phyloP scores from a whole-genome alignment of 2,797 vertebrate species.

The Sebastes itinus region DNA sequence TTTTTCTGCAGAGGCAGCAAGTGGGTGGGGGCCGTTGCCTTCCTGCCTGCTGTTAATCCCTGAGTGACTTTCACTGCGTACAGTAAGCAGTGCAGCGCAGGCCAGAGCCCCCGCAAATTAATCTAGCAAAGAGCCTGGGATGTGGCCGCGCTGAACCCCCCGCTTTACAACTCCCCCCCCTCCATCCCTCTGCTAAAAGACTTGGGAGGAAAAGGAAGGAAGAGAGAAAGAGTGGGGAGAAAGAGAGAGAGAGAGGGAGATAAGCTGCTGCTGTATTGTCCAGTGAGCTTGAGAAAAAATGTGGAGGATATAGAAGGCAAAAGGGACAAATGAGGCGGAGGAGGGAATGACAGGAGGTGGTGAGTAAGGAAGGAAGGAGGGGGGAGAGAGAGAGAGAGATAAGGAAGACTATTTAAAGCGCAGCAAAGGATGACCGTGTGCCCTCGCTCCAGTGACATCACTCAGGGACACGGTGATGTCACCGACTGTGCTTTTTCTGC shows the following conservation, averaged over 20 bases:
- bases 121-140: conserved; percentile 83
- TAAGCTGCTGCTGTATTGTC: conserved; percentile 54
- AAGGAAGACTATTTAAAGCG: conserved; percentile 63
- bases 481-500: conserved; percentile 6
- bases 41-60: conserved; percentile 79
- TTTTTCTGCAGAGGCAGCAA: conserved; percentile 83
- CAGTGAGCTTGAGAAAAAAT: conserved; percentile 23
- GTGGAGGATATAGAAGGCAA: conserved; percentile 41
- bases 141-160: conserved; percentile 58
- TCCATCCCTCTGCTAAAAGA: conserved; percentile 27
- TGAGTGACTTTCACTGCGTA: conserved; percentile 85
- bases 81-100: conserved; percentile 72
- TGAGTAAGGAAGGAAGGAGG: conserved; percentile 7
- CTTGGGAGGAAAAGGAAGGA: conserved; percentile 8
- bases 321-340: conserved; percentile 41
- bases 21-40: conserved; percentile 60
- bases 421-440: conserved; percentile 33
- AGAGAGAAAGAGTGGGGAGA: background rate
- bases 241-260: conserved; percentile 8
- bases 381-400: conserved; percentile 6
- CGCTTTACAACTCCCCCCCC: conserved; percentile 24
- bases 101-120: conserved; percentile 78
- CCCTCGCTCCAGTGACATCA: conserved; percentile 64
- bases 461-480: conserved; percentile 52
- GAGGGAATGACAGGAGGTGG: conserved; percentile 27